phyloP scores from a whole-genome alignment of 2,888 invertebrate genomes.

The Rotaria macrura region DNA sequence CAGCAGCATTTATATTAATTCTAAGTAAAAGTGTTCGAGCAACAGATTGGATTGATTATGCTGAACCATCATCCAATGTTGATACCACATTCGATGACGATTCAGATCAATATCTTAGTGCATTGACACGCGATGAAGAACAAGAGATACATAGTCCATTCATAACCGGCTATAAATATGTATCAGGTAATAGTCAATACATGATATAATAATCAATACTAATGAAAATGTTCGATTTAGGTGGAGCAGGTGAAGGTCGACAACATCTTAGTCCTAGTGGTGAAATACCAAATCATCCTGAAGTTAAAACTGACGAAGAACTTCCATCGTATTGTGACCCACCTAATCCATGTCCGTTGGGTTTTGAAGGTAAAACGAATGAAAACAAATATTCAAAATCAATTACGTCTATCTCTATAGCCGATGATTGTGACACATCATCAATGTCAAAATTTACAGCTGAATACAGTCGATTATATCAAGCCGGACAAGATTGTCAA shows the following conservation, averaged over 20 bases:
- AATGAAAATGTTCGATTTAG: constrained; percentile 36
- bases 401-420: background rate
- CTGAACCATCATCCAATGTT: background rate
- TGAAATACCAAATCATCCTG: constrained; percentile 56
- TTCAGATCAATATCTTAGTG: constrained; percentile 10
- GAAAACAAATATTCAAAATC: background rate
- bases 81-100: background rate
- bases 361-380: constrained; percentile 51
- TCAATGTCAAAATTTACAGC: constrained; percentile 22
- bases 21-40: background rate
- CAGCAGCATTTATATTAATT: background rate
- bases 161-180: constrained; percentile 2
- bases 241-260: constrained; percentile 67
- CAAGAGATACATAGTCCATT: constrained; percentile 28
- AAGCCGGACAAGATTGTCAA: constrained; percentile 28
- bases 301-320: constrained; percentile 78
- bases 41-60: background rate
- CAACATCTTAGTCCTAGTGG: constrained; percentile 56
- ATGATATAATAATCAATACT: too few relatives aligned
- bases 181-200: background rate
- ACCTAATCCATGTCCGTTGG: constrained; percentile 93
- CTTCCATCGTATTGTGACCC: constrained; percentile 97
- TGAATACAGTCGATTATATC: constrained; percentile 29
- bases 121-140: constrained; percentile 24
- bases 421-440: constrained; percentile 31